phyloP scores from a whole-genome alignment of 2,113 vertebrate genomes.

The Xiphophorus couchianus region DNA sequence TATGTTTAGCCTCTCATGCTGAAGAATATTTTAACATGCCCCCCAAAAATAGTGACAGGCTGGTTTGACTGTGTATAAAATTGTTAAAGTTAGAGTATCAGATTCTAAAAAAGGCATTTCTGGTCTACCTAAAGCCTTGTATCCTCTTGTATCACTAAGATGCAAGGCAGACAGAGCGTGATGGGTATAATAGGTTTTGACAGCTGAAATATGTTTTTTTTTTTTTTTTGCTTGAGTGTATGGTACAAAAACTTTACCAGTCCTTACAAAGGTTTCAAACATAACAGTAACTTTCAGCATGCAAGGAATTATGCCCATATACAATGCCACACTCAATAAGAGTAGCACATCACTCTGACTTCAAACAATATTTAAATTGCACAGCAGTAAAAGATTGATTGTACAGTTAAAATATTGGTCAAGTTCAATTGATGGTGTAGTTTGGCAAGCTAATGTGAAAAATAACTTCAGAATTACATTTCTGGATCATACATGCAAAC shows the following conservation, averaged over 20 bases:
- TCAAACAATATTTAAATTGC: too few relatives aligned
- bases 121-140: not conserved
- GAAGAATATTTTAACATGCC: not conserved
- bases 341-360: too few relatives aligned
- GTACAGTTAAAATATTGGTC: not conserved
- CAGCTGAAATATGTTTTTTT: not conserved
- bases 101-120: not conserved
- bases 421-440: not conserved
- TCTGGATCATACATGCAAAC: constrained; percentile 44
- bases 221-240: not conserved
- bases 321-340: not conserved
- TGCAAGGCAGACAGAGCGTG: not conserved
- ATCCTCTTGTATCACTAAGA: not conserved
- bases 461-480: not conserved
- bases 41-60: not conserved
- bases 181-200: too few relatives aligned
- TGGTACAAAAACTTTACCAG: too few relatives aligned
- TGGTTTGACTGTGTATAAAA: not conserved
- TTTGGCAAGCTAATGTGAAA: not conserved
- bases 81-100: not conserved
- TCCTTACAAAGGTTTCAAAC: too few relatives aligned
- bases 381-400: not conserved
- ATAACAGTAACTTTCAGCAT: not conserved
- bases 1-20: not conserved
- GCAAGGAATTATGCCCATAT: not conserved